phyloP scores from a whole-genome alignment of 2,888 invertebrate species.

The Megastigmus dorsalis region DNA sequence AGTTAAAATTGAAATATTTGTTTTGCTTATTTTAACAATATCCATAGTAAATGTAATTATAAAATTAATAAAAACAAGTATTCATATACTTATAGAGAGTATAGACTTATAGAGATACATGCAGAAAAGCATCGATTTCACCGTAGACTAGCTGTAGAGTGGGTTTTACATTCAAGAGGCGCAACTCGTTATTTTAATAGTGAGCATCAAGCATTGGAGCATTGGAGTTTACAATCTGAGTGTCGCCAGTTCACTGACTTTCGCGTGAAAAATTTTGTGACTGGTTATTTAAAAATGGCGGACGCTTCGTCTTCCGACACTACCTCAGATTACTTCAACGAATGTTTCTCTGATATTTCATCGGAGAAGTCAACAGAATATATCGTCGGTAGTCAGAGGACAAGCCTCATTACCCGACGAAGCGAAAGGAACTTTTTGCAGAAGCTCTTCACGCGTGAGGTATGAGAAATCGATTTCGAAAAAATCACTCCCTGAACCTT shows the following conservation, averaged over 20 bases:
- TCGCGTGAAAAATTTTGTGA: constrained; percentile 45
- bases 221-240: constrained; percentile 46
- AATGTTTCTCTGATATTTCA: constrained; percentile 71
- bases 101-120: no score
- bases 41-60: no score
- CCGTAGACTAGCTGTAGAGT: no score
- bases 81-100: no score
- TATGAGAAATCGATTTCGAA: constrained; percentile 61
- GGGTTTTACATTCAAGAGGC: no score
- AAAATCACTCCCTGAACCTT: constrained; percentile 32
- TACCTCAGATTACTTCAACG: constrained; percentile 72
- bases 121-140: no score
- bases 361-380: constrained; percentile 69
- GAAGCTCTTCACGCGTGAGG: constrained; percentile 80
- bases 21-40: no score
- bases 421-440: constrained; percentile 70
- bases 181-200: no score
- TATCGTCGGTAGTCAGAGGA: constrained; percentile 69
- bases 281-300: constrained; percentile 74
- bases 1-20: no score
- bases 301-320: constrained; percentile 73
- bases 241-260: constrained; percentile 48
- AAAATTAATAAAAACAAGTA: not conserved
- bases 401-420: constrained; percentile 62
- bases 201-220: no score